Base-by-base conservation (phyloP, 2,797 vertebrate species). In the Halcyon smyrnensis region DNA sequence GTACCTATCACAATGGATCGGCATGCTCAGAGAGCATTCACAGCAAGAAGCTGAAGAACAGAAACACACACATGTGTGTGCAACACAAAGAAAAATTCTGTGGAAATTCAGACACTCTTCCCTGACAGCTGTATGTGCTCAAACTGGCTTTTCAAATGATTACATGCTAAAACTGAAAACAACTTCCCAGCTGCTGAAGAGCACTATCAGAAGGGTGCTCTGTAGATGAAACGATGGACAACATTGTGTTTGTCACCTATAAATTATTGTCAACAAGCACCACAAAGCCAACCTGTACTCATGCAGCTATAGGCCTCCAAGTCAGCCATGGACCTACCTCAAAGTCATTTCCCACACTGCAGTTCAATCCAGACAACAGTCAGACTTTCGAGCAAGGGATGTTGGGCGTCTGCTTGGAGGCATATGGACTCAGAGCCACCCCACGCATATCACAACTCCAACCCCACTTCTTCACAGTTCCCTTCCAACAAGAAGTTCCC, bases 71-170 rank as follows among this genome's bases (percentile, higher is more conserved):
- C 3, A 7, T 20, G 8, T 15, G 19, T 3, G 1, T 41, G 32
- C 19, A 78, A 62, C 13, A 59, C 17, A n/a, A 28, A 81, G 45
- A 18, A 80, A 53, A 96, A 67, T 43, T 87, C 65, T 78, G 54
- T 94, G 71, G 90, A 86, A 97, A 95, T 95, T 93, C 80, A 95
- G 62, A 71, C 74, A 70, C 80, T 90, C 39, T 91, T 86, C 57
- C 77, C 78, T 85, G 50, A 27, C 63, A 88, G 50, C 30, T 69
- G 68, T 48, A 37, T 83, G 74, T 71, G 84, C 87, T 82, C 86
- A 54, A 89, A 92, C 64, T 93, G 88, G 46, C 80, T 97, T 97
- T 95, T 96, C 90, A 93, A 96, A 93, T 65, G 74, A 84, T 94
- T 74, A 68, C 32, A 4, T 11, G 12, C 82, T 93, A 95, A 95